phyloP scores from a whole-genome alignment of 1,140 invertebrate genomes.

The Dendroctonus valens region DNA sequence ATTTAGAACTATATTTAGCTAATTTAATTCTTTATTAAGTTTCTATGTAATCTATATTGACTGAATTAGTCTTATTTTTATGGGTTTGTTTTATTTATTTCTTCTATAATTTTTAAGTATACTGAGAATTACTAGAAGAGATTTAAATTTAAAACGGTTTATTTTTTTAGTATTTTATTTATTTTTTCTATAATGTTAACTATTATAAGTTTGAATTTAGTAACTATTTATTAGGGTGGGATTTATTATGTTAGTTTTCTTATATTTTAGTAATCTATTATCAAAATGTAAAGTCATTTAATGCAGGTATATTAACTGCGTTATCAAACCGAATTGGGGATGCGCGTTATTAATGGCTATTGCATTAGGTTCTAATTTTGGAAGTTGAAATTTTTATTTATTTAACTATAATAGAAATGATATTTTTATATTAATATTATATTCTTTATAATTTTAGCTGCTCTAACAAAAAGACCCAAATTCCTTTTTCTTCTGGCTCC shows the following conservation, averaged over 20 bases:
- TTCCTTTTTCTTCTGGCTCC: constrained; percentile 73
- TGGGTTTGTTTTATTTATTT: constrained; percentile 58
- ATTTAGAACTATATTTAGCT: too few species aligned
- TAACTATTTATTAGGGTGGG: too few species aligned
- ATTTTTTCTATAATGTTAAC: too few species aligned
- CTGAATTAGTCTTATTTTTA: constrained; percentile 61
- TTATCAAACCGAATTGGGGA: constrained; percentile 64
- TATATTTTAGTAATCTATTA: too few species aligned
- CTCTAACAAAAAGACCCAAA: constrained; percentile 71
- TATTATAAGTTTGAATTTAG: too few species aligned
- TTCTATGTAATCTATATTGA: constrained; percentile 56
- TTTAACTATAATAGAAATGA: constrained; percentile 49
- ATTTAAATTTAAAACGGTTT: too few species aligned
- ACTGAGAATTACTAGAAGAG: too few species aligned
- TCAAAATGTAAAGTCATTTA: constrained; percentile 58
- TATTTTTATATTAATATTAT: constrained; percentile 50
- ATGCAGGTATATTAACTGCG: constrained; percentile 62
- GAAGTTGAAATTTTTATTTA: constrained; percentile 57
- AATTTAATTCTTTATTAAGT: not conserved
- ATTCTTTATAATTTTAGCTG: constrained; percentile 55
- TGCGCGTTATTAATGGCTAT: constrained; percentile 59
- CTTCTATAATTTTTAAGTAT: too few species aligned
- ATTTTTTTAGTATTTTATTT: too few species aligned
- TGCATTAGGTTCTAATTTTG: too few species aligned
- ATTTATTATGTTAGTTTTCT: too few species aligned